Conservation (phyloP, 2,888 invertebrate species). For the Trisateles emortualis region DNA sequence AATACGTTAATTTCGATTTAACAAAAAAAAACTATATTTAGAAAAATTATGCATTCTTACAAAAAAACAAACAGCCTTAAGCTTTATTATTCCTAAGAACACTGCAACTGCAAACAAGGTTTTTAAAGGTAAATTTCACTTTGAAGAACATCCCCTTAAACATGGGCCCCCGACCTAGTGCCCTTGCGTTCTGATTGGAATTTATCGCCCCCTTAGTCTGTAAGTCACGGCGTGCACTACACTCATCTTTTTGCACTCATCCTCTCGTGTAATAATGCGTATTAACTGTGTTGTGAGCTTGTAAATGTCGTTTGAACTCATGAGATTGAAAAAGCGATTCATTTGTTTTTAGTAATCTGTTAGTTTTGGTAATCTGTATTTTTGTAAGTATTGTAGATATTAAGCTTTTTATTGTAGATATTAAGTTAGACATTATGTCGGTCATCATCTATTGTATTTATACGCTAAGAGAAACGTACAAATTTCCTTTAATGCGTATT, state of each 20-base stretch:
- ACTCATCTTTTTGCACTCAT: slow-evolving; percentile 40
- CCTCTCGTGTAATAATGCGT: slow-evolving; percentile 27
- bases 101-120: too few relatives aligned
- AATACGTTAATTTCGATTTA: too few relatives aligned
- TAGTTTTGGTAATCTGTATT: background rate
- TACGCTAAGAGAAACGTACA: too few relatives aligned
- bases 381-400: too few relatives aligned
- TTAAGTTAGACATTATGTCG: too few relatives aligned
- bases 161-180: slow-evolving; percentile 72
- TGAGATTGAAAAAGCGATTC: slow-evolving; percentile 1
- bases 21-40: too few relatives aligned
- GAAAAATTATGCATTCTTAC: too few relatives aligned
- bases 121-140: slow-evolving; percentile 18
- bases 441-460: too few relatives aligned
- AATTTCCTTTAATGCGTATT: too few relatives aligned
- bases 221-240: slow-evolving; percentile 60
- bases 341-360: background rate
- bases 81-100: too few relatives aligned
- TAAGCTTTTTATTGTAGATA: too few relatives aligned
- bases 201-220: slow-evolving; percentile 75
- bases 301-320: slow-evolving; percentile 24
- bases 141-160: slow-evolving; percentile 52
- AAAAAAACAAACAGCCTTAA: too few relatives aligned
- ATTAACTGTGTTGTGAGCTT: slow-evolving; percentile 38
- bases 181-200: slow-evolving; percentile 79